Percentiles rank a stretch among this genome's conserved stretches.
Evolutionary conservation across 2,113 vertebrate genomes (phyloP).

Genomic region (Cephalopterus ornatus): DNA sequence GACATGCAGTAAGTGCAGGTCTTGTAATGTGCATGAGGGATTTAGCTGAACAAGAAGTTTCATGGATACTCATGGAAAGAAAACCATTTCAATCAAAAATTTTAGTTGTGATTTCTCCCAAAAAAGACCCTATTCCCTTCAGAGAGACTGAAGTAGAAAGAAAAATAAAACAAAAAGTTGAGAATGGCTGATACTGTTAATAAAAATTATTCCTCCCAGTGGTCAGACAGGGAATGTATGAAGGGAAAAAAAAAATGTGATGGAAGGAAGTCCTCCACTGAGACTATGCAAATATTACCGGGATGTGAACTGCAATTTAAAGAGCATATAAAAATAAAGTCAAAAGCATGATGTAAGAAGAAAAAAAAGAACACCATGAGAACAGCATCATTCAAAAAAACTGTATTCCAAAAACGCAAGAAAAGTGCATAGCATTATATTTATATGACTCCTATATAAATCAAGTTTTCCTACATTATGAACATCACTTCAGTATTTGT

Average conservation of each 20-base stretch:
- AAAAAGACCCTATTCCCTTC: neutral
- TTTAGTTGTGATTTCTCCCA: neutral
- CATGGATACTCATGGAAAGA: neutral
- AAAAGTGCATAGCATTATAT: neutral
- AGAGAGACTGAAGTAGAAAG: neutral
- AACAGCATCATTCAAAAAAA: neutral
- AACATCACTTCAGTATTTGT: neutral
- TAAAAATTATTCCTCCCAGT: conserved; percentile 23
- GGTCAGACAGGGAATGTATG: neutral
- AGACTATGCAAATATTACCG: neutral
- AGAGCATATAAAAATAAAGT: neutral
- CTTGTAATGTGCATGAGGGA: neutral
- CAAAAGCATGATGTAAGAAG: neutral
- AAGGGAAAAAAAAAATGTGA: neutral
- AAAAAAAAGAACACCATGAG: neutral
- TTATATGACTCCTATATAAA: neutral
- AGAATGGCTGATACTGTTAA: neutral
- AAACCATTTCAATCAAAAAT: neutral
- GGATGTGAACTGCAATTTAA: neutral
- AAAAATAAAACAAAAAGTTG: neutral
- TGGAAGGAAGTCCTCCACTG: neutral
- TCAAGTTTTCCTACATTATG: neutral
- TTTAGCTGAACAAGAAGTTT: neutral
- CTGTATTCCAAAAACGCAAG: neutral
- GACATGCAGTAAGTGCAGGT: neutral